These are phyloP conservation scores for Momotus momota DNA, from an alignment of 2,797 vertebrate genomes.

Conservation along the genomic window DNA sequence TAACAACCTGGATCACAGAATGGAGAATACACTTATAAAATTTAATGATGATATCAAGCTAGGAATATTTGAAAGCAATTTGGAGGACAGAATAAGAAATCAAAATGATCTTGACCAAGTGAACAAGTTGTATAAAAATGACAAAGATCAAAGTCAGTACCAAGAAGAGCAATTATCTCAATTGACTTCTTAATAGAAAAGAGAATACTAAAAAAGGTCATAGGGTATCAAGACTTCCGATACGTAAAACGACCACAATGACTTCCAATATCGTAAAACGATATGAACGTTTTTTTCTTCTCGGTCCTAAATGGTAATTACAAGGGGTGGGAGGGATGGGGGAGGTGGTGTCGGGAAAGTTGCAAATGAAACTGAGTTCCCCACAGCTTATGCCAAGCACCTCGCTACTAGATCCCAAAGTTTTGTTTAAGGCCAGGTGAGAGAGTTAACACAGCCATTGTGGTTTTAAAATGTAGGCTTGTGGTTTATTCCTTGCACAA, in stretches of 20 bases:
- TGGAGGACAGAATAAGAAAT: neutral
- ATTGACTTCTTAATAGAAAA: neutral
- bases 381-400: neutral
- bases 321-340: neutral
- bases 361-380: neutral
- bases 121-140: neutral
- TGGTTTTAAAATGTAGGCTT: neutral
- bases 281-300: neutral
- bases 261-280: neutral
- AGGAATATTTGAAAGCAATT: neutral
- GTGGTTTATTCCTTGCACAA: neutral
- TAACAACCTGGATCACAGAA: neutral
- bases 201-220: neutral
- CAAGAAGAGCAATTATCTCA: neutral
- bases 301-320: neutral
- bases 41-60: neutral
- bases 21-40: neutral
- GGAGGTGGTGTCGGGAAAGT: too few species aligned
- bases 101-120: neutral
- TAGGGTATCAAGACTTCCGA: neutral
- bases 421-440: neutral
- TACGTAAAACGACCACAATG: neutral
- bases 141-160: neutral
- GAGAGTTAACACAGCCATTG: rapidly evolving
- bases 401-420: neutral